Base-by-base conservation (phyloP, 1,140 invertebrate genomes). In the Tetramorium simillimum region DNA sequence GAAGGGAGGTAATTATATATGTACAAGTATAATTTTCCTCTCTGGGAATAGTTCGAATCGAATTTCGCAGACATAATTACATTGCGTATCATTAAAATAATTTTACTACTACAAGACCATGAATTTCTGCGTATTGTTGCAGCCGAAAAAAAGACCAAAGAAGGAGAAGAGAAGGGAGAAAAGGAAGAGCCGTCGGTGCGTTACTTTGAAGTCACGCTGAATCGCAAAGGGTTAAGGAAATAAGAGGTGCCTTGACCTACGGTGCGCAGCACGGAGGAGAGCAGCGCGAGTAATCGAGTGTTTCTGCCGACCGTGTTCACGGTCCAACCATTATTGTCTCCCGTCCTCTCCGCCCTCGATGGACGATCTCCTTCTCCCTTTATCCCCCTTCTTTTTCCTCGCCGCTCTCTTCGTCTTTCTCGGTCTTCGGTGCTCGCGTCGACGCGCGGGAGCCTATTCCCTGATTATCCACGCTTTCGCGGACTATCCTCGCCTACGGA, bases 381-480 rank as follows among this genome's bases (percentile, higher is more conserved):
- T 33, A 53, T 58, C 28, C 14, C 43, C n/a, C 24, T 62, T 63
- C 33, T 62, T 67, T 76, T 46, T 86, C 72, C 18, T 77, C 70
- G 24, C 14, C 16, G 4, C 7, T 46, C 51, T 58, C 51, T 53
- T 24, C 33, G 28, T 53, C 53, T 86, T 53, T 53, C 60, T 16
- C 14, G 9, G 14, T 46, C 65, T 70, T 81, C 51, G 51, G 18
- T n/a, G 40, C 37, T 43, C 24, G 63, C 46, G 53, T 56, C 28
- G 51, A 65, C 67, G 73, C 24, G 67, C 56, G 46, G 49, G 60
- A 53, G 53, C 73, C 87, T 81, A 77, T 89, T 87, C 67, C 37
- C 56, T 62, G 89, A 90, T 91, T 90, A 86, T 90, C 85, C 75
- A 87, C 63, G 84, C 73, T 87, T 89, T 90, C 63, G 40, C 82